A percentile compares a stretch with the other conserved stretches of the same genome.
These are phyloP conservation scores for Coilia nasus DNA, from an alignment of 2,797 vertebrate species.

Conservation along the genomic window DNA sequence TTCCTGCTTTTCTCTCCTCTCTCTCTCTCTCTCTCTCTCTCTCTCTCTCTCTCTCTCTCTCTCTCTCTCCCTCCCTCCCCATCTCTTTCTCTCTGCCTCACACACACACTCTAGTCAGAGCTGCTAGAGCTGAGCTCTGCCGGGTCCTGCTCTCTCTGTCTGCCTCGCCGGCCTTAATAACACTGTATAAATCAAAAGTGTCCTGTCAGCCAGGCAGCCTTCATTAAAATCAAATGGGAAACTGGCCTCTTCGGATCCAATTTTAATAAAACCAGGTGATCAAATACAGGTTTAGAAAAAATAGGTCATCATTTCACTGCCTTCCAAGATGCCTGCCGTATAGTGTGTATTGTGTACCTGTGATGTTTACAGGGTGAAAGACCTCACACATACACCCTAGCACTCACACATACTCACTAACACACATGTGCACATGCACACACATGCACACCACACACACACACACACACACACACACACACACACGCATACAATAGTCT, in stretches of 20 bases:
- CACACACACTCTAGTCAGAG: conserved; percentile 45
- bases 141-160: conserved; percentile 53
- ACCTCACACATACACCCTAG: conserved; percentile 39
- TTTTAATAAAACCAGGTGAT: conserved; percentile 83
- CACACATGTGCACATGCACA: conserved; percentile 15
- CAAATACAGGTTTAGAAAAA: conserved; percentile 75
- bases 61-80: background rate
- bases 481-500: conserved; percentile 6
- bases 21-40: background rate
- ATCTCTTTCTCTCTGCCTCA: background rate
- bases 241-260: conserved; percentile 78
- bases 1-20: conserved; percentile 45
- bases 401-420: background rate
- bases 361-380: conserved; percentile 60
- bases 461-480: conserved; percentile 34
- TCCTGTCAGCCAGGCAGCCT: conserved; percentile 77
- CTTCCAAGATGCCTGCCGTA: conserved; percentile 64
- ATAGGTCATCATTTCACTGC: conserved; percentile 74
- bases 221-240: conserved; percentile 81
- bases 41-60: background rate
- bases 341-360: conserved; percentile 63
- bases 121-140: conserved; percentile 54
- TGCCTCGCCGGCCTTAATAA: conserved; percentile 79
- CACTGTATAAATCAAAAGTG: conserved; percentile 81
- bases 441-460: background rate